Evolutionary conservation across 2,797 vertebrate genomes (phyloP), one percentile per base, ranked within the genome.

Genomic region (Pseudomugil gertrudae): DNA sequence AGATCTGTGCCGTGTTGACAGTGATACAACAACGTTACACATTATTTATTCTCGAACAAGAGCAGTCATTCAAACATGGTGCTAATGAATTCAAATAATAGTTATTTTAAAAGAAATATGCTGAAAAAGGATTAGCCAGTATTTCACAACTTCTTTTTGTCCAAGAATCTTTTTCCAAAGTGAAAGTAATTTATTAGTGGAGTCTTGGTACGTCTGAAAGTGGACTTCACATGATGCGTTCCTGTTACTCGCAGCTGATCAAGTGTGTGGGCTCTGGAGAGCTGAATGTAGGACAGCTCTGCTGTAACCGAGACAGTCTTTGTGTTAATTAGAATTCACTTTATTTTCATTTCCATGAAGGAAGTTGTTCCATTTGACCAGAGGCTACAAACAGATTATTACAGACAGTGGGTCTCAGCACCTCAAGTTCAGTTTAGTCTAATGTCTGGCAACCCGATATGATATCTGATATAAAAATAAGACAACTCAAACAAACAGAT

Each of bases 281-380:
- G 54, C 40, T 69, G 45, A 61, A 84, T 84, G 38, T 71, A 80
- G 83, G 82, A 63, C 84, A 60, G 26, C 60, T 67, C 56, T 65
- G 62, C 83, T 76, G 83, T 84, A 81, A 57, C 32, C 76, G 56
- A 76, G 59, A 73, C 73, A 56, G 38, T 33, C 36, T 63, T 47
- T 57, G 73, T 73, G 77, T 83, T 85, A 86, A 81, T 84, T 84
- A 89, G 9, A 72, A 27, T 56, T 64, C 4, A 40, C 47, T 54
- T 79, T 68, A 52, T 72, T 78, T 53, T 63, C 56, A 63, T 4
- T 14, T 9, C 7, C 9, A 3, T 15, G 27, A 21, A 40, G 38
- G 50, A 8, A 26, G 10, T 9, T 21, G 7, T 47, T 47, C 8
- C 9, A 21, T n/a, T 47, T 21, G 21, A 23, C 23, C 9, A 48